These are phyloP conservation scores for Siphonodentalium dalli DNA, from an alignment of 2,888 invertebrate species.

Conservation along the genomic window DNA sequence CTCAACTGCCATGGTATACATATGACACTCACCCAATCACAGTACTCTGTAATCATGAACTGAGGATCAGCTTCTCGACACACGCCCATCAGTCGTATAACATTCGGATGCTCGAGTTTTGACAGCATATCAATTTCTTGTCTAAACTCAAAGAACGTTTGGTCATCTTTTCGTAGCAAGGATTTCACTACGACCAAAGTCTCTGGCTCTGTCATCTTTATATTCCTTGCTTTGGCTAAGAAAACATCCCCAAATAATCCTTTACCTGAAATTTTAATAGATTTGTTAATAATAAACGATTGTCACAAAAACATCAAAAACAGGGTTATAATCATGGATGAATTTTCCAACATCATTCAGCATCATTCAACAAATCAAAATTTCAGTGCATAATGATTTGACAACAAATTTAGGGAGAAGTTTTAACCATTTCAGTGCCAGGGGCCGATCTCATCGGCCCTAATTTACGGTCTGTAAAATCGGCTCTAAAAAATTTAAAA, in stretches of 20 bases:
- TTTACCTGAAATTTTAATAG: slow-evolving; percentile 71
- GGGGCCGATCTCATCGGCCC: too few relatives aligned
- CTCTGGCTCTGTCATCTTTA: slow-evolving; percentile 63
- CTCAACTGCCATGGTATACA: too few relatives aligned
- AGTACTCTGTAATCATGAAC: slow-evolving; percentile 87
- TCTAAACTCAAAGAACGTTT: slow-evolving; percentile 75
- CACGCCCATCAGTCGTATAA: slow-evolving; percentile 80
- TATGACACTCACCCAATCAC: slow-evolving; percentile 90
- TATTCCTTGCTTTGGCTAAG: slow-evolving; percentile 73
- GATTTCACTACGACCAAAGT: slow-evolving; percentile 64
- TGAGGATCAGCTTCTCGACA: slow-evolving; percentile 80
- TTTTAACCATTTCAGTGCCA: too few relatives aligned
- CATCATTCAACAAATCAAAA: too few relatives aligned
- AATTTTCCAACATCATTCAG: background rate
- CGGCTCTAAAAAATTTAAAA: background rate
- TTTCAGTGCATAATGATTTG: too few relatives aligned
- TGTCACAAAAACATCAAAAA: too few relatives aligned
- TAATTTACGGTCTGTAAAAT: too few relatives aligned
- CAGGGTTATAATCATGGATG: background rate
- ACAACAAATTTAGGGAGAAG: background rate
- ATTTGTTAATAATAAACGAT: background rate
- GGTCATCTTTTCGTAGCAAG: slow-evolving; percentile 55
- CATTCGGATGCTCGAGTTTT: slow-evolving; percentile 80
- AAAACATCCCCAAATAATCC: slow-evolving; percentile 93
- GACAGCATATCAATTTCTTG: slow-evolving; percentile 87